phyloP scores from a whole-genome alignment of 2,888 invertebrate species.

The Norana najaformis region DNA sequence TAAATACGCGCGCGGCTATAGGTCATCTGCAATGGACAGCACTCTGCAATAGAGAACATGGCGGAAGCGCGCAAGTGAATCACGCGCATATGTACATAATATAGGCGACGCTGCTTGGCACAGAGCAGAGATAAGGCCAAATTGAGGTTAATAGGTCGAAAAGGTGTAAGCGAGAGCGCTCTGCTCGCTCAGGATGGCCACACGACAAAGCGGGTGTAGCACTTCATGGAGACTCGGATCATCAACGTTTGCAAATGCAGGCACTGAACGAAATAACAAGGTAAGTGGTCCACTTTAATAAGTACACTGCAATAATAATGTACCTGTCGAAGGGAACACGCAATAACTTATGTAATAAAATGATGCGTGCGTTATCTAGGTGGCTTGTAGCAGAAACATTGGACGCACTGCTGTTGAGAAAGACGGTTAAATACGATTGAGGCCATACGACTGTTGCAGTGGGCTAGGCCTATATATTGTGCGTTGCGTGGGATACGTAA shows the following conservation, averaged over 20 bases:
- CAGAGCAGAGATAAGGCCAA: background rate
- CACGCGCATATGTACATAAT: background rate
- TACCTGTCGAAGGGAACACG: background rate
- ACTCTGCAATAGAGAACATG: background rate
- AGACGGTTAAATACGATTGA: no score
- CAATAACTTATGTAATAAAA: background rate
- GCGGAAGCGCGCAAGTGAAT: background rate
- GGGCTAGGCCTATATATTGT: no score
- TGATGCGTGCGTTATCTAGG: background rate
- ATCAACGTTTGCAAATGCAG: background rate
- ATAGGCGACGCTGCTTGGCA: background rate
- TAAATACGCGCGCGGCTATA: background rate
- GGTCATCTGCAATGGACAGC: background rate
- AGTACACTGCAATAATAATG: background rate
- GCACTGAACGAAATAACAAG: background rate
- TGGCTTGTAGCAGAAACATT: background rate
- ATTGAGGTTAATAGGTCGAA: constrained; percentile 25
- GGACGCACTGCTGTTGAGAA: no score
- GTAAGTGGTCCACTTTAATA: background rate
- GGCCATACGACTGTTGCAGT: no score
- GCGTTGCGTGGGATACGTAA: no score
- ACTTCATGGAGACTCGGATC: background rate
- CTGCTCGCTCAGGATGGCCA: background rate
- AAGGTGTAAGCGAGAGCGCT: constrained; percentile 17
- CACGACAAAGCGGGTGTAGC: background rate